Evolutionary conservation across 2,888 invertebrate species (phyloP).

Genomic region (Cantharis rufa): DNA sequence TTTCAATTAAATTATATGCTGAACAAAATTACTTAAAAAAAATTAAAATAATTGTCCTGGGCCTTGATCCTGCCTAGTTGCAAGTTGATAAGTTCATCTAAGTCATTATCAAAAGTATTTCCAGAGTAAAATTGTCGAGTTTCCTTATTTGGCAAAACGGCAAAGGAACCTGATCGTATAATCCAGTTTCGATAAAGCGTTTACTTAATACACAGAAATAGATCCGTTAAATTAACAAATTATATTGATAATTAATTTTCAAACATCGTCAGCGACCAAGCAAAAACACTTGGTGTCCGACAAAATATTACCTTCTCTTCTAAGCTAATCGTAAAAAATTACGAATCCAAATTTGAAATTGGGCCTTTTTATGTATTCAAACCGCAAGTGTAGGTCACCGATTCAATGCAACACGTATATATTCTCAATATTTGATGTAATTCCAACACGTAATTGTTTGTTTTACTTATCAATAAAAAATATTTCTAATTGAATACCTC

Average conservation of each 20-base stretch:
- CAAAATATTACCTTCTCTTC: not conserved
- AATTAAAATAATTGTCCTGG: too few relatives aligned
- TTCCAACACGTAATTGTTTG: not conserved
- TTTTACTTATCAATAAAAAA: not conserved
- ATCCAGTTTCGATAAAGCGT: not conserved
- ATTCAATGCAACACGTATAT: not conserved
- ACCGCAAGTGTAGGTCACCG: not conserved
- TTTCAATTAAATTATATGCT: too few relatives aligned
- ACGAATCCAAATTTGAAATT: not conserved
- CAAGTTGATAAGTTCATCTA: too few relatives aligned
- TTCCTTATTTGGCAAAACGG: not conserved
- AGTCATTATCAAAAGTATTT: too few relatives aligned
- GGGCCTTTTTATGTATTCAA: not conserved
- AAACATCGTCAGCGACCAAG: not conserved
- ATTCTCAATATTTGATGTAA: not conserved
- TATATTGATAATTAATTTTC: not conserved
- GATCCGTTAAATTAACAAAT: not conserved
- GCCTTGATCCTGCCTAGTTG: too few relatives aligned
- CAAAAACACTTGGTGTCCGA: not conserved
- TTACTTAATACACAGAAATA: not conserved
- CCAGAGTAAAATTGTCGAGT: not conserved
- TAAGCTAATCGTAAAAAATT: not conserved
- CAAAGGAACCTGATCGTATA: not conserved
- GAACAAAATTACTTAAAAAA: too few relatives aligned
- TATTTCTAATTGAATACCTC: not conserved